Evolutionary conservation across 2,113 vertebrate genomes (phyloP).

Genomic region (Cyphomyrus plagiostoma): DNA sequence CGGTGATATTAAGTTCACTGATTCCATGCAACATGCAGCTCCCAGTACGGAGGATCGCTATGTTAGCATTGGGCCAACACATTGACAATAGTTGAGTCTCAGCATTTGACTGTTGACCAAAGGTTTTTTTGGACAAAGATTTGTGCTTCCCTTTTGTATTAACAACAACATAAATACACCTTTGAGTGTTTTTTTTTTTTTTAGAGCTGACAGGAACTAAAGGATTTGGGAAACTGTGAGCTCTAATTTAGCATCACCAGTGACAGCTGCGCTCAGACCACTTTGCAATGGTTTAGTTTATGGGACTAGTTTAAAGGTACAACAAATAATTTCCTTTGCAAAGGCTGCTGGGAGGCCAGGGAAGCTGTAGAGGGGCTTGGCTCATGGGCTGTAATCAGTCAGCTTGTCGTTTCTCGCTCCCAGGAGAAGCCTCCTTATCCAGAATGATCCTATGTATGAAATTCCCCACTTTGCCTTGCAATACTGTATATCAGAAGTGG

Average conservation of each 20-base stretch:
- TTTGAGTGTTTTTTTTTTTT: not conserved
- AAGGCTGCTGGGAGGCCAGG: conserved; percentile 27
- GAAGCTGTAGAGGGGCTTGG: conserved; percentile 29
- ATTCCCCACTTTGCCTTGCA: conserved; percentile 28
- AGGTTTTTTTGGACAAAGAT: not conserved
- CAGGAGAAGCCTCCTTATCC: conserved; percentile 39
- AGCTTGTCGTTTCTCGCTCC: conserved; percentile 36
- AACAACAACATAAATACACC: not conserved
- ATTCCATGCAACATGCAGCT: conserved; percentile 1
- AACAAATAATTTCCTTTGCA: conserved; percentile 39
- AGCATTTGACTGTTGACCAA: not conserved
- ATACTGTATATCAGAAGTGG: conserved; percentile 16
- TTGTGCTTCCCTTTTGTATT: not conserved
- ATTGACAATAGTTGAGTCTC: not conserved
- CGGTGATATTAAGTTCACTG: not conserved
- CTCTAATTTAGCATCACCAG: conserved; percentile 15
- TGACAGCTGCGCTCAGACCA: conserved; percentile 32
- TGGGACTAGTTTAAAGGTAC: conserved; percentile 35
- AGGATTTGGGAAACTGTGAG: conserved; percentile 15
- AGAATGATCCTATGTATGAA: conserved; percentile 28
- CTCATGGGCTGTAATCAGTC: conserved; percentile 23
- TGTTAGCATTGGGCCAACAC: not conserved
- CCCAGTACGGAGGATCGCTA: not conserved
- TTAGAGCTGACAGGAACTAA: conserved; percentile 9
- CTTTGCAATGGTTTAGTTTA: conserved; percentile 29